These are phyloP conservation scores for Ceratina japonica DNA, from an alignment of 1,140 invertebrate species.

Conservation along the genomic window DNA sequence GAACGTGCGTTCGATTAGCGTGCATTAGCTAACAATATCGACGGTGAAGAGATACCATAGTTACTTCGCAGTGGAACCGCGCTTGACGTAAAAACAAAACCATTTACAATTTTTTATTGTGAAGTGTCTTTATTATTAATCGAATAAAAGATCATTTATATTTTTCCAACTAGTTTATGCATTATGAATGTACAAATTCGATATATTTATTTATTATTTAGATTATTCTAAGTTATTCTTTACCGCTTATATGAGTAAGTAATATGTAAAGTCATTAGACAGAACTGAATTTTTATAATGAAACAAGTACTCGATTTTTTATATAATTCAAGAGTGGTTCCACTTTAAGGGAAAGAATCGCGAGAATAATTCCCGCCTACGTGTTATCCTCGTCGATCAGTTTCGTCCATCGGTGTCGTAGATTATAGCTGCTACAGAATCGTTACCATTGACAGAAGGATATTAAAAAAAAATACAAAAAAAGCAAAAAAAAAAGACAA, in stretches of 20 bases:
- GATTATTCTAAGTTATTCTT: too few relatives aligned
- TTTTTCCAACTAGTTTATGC: too few relatives aligned
- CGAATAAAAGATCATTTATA: not conserved
- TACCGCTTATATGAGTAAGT: too few relatives aligned
- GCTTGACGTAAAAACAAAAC: too few relatives aligned
- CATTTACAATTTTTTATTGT: too few relatives aligned
- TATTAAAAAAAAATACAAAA: slow-evolving; percentile 9
- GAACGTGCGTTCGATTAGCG: slow-evolving; percentile 34
- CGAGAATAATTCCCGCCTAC: slow-evolving; percentile 29
- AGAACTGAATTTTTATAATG: too few relatives aligned
- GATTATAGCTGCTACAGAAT: slow-evolving; percentile 56
- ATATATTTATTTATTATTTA: too few relatives aligned
- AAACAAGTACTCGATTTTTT: too few relatives aligned
- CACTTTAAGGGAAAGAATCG: not conserved
- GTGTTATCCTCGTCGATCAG: slow-evolving; percentile 49
- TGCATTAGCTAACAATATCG: slow-evolving; percentile 41
- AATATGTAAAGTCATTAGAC: too few relatives aligned
- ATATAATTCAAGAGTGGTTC: too few relatives aligned
- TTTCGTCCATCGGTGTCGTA: slow-evolving; percentile 71
- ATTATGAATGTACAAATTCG: too few relatives aligned
- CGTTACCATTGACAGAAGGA: slow-evolving; percentile 30
- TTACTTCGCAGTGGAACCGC: not conserved
- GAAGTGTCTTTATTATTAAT: too few relatives aligned
- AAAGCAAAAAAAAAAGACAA: slow-evolving; percentile 30
- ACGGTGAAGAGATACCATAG: slow-evolving; percentile 44